Evolutionary conservation across 2,113 vertebrate genomes (phyloP).

Genomic region (Tenebrosternarchus preto): DNA sequence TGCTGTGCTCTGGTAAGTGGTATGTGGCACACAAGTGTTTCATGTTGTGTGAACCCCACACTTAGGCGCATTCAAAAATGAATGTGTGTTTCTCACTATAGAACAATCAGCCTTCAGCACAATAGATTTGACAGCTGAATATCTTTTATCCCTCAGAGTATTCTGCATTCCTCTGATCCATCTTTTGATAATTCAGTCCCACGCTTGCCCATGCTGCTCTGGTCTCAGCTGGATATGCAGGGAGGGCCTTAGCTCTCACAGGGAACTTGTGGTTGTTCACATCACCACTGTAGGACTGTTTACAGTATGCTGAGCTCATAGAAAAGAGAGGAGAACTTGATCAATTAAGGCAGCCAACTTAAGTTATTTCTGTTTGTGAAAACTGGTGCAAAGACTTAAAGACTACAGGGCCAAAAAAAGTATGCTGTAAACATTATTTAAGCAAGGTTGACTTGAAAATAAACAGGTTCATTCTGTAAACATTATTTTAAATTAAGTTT

Average conservation of each 20-base stretch:
- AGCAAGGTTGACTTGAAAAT: background rate
- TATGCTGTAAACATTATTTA: background rate
- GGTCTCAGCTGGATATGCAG: conserved; percentile 17
- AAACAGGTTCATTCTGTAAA: background rate
- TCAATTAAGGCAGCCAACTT: background rate
- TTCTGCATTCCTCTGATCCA: conserved; percentile 7
- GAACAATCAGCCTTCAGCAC: background rate
- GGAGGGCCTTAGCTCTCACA: conserved; percentile 16
- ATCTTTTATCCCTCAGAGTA: no score
- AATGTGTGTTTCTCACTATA: background rate
- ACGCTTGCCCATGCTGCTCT: background rate
- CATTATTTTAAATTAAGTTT: no score
- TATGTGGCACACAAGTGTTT: background rate
- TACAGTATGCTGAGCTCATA: background rate
- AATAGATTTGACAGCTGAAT: background rate
- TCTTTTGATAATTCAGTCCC: conserved; percentile 27
- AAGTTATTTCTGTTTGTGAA: background rate
- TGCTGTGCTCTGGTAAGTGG: background rate
- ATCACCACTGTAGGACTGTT: conserved; percentile 20
- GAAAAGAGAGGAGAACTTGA: background rate
- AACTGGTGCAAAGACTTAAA: background rate
- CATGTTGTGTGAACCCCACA: background rate
- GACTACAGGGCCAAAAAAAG: background rate
- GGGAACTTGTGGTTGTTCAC: background rate
- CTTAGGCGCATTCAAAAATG: background rate